Conservation (phyloP, 2,113 vertebrate genomes). For the Grallaria varia region DNA sequence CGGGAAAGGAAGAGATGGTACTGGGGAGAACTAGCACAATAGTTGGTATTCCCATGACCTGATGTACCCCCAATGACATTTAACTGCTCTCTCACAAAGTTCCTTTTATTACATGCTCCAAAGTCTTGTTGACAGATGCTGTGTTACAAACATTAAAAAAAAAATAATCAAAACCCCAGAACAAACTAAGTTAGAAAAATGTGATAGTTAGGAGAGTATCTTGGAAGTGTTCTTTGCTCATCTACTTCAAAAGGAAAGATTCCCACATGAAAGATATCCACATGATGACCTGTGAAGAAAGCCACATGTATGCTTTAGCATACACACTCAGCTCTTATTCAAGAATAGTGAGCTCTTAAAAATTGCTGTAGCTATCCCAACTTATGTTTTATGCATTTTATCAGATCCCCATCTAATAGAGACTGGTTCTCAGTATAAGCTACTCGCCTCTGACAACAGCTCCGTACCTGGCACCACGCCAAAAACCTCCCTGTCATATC, state of each 20-base stretch:
- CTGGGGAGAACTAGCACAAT: not conserved
- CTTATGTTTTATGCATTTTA: not conserved
- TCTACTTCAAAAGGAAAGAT: not conserved
- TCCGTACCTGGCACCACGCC: not conserved
- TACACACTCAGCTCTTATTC: not conserved
- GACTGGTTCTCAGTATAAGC: not conserved
- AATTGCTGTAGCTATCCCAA: not conserved
- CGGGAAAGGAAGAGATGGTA: not conserved
- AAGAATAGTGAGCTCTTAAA: not conserved
- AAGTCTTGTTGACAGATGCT: not conserved
- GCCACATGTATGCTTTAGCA: not conserved
- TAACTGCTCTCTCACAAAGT: not conserved
- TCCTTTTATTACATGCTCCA: not conserved
- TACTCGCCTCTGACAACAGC: not conserved
- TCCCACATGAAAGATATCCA: not conserved
- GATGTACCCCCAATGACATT: fast-evolving
- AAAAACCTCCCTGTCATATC: not conserved
- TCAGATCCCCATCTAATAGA: not conserved
- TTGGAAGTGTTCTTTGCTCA: not conserved
- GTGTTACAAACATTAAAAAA: not conserved
- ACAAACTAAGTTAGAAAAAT: not conserved
- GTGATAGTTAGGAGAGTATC: not conserved
- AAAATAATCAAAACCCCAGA: not conserved
- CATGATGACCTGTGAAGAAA: not conserved
- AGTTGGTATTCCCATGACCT: not conserved